Evolutionary conservation across 2,113 vertebrate species (phyloP), one percentile per base, ranked within the genome.

Genomic region (Myiopsitta monachus): DNA sequence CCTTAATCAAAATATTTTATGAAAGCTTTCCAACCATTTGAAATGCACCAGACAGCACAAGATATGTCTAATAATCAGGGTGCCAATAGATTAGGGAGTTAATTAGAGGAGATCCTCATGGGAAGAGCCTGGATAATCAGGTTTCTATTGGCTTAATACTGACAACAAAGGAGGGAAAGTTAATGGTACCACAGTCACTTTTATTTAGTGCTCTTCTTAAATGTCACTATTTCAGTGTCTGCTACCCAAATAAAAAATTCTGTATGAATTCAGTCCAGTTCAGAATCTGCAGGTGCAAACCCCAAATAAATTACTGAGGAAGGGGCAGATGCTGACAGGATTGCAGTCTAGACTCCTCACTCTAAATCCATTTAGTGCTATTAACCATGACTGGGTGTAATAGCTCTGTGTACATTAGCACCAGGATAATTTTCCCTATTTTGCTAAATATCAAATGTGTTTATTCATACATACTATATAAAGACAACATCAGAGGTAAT

Each of bases 341-440:
- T 93, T 95, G 91, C 83, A 94, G 96, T 96, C 96, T 97, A 97
- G 96, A 94, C 95, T 96, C 78, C 49, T 96, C 88, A 95, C 95
- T 97, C 92, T 96, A 97, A 97, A 97, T 97, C 96, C 96, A 96
- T 95, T 97, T 97, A 96, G 91, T 96, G 91, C 91, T 95, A 97
- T 97, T 97, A 96, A 96, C 95, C 95, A 92, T 97, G 93, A 97
- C 96, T 96, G 97, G 74, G 90, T 96, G 81, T 95, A 97, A 95
- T 96, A 96, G 94, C 90, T 94, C 92, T 93, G 84, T 92, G 89
- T 96, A 96, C 92, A 96, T 95, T 95, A 97, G 88, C 93, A 94
- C 89, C 38, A 66, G 55, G 62, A 94, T 95, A 96, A 96, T 96
- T 92, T 94, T 86, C 86, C 73, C 92, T 94, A 89, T 88, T 96